Conservation (phyloP, 1,140 invertebrate genomes). For the Portunus trituberculatus region DNA sequence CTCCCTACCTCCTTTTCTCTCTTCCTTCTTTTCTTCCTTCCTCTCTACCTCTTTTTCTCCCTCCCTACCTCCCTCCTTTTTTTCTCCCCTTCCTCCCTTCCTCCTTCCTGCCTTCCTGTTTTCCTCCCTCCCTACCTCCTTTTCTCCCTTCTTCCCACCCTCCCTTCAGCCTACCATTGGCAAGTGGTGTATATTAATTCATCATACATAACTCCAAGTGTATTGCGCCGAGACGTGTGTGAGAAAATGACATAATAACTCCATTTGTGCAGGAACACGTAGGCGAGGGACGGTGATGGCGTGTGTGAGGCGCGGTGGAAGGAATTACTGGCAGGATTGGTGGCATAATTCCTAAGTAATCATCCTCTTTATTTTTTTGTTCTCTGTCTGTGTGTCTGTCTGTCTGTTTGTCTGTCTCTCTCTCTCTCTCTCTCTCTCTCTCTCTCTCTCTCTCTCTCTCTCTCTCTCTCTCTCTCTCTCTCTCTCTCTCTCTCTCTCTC, state of each 20-base stretch:
- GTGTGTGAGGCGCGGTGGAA: background rate
- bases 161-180: background rate
- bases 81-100: no score
- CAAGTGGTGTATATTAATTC: background rate
- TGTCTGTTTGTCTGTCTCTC: background rate
- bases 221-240: no score
- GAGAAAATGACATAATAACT: background rate
- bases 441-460: background rate
- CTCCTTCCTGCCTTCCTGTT: no score
- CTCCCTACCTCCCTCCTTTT: no score
- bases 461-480: background rate
- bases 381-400: conserved; percentile 22
- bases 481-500: conserved; percentile 50
- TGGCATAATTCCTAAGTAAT: background rate
- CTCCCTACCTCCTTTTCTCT: no score
- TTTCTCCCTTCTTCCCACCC: no score
- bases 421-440: conserved; percentile 33
- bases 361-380: background rate
- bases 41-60: no score
- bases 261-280: background rate
- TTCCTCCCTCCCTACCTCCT: no score
- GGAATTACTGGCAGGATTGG: background rate
- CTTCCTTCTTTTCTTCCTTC: no score
- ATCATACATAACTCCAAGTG: background rate
- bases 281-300: background rate